Conservation (phyloP, 2,113 vertebrate genomes). For the Edolisoma coerulescens region DNA sequence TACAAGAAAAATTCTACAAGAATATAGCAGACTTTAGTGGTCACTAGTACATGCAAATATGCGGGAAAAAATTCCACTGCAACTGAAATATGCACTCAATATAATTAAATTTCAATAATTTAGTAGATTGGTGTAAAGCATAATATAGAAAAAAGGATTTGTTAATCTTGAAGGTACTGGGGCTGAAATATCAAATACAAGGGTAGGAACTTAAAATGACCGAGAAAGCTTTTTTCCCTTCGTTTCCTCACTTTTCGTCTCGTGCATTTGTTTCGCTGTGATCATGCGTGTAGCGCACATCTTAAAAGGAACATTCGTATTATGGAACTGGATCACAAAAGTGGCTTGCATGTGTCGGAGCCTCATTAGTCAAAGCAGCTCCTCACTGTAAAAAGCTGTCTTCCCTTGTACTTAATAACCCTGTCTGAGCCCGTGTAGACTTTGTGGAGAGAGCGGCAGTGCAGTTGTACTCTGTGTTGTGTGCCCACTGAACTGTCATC, state of each 20-base stretch:
- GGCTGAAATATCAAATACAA: not conserved
- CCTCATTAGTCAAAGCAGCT: not conserved
- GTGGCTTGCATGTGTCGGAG: not conserved
- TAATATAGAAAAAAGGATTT: not conserved
- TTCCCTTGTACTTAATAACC: not conserved
- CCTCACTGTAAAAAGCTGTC: not conserved
- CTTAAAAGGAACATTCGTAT: not conserved
- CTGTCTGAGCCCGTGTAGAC: not conserved
- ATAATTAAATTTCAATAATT: not conserved
- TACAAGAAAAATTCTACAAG: not conserved
- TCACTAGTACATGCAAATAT: not conserved
- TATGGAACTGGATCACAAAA: not conserved
- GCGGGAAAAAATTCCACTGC: not conserved
- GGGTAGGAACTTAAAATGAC: not conserved
- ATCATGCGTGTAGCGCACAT: not conserved
- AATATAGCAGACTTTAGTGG: not conserved
- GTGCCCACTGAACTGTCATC: not conserved
- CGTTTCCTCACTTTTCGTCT: not conserved
- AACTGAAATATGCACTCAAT: not conserved
- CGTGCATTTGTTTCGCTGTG: not conserved
- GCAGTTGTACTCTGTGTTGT: not conserved
- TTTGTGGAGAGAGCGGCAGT: not conserved
- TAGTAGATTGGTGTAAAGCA: not conserved
- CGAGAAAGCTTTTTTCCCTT: accelerated
- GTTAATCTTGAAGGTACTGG: not conserved